phyloP scores from a whole-genome alignment of 2,888 invertebrate species.

The Odontocerum albicorne region DNA sequence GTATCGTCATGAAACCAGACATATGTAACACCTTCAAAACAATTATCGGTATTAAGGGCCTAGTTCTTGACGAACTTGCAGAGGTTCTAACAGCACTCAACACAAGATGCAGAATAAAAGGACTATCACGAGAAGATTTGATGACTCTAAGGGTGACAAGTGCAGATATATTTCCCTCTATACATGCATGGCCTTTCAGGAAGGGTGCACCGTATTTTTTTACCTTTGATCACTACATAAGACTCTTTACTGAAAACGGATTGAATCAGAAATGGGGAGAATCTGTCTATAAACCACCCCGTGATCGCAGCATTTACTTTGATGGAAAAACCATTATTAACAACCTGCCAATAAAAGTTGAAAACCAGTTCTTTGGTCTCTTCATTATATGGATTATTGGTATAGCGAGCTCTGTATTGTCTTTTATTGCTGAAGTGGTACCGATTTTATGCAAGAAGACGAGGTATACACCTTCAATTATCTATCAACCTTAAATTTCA shows the following conservation, averaged over 20 bases:
- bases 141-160: not conserved
- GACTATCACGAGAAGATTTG: not conserved
- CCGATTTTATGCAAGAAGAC: no score
- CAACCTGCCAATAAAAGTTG: no score
- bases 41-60: no score
- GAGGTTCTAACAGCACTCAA: no score
- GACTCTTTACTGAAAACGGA: not conserved
- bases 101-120: no score
- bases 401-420: no score
- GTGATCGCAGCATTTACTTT: not conserved
- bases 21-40: not conserved
- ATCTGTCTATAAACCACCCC: not conserved
- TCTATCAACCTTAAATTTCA: no score
- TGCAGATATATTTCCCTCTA: not conserved
- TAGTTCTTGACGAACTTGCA: no score
- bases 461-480: no score
- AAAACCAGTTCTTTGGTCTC: no score
- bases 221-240: not conserved
- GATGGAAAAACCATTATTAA: slow-evolving; percentile 7
- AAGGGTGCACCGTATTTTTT: not conserved
- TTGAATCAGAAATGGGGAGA: not conserved
- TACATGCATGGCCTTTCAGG: not conserved
- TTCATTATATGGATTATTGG: no score
- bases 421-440: no score
- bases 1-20: not conserved